Conservation (phyloP, 2,888 invertebrate species). For the Electrophaes corylata region DNA sequence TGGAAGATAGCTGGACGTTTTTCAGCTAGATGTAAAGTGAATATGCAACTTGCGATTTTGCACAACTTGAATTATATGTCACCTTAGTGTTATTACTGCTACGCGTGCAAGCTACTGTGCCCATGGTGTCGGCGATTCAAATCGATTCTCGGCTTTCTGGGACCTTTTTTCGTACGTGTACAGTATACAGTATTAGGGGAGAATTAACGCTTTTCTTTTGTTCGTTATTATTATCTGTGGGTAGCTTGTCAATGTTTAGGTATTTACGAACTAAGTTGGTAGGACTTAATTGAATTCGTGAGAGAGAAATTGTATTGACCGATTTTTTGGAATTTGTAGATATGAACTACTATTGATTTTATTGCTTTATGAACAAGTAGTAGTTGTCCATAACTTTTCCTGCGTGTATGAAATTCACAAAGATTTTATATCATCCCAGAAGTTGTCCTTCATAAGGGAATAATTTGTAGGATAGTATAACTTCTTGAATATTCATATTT, state of each 20-base stretch:
- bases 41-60: too few species aligned
- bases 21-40: too few species aligned
- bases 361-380: too few species aligned
- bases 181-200: slow-evolving; percentile 33
- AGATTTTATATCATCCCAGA: too few species aligned
- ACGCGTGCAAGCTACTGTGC: slow-evolving; percentile 8
- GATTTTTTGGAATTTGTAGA: slow-evolving; percentile 5
- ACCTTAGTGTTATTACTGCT: slow-evolving; percentile 15
- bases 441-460: too few species aligned
- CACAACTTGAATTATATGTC: too few species aligned
- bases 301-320: slow-evolving; percentile 13
- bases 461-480: too few species aligned
- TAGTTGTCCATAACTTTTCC: too few species aligned
- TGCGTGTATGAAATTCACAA: too few species aligned
- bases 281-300: slow-evolving; percentile 31
- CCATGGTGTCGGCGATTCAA: slow-evolving; percentile 30
- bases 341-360: too few species aligned
- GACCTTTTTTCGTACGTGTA: slow-evolving; percentile 43
- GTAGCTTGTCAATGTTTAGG: slow-evolving; percentile 29
- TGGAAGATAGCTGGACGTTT: too few species aligned
- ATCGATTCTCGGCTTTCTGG: slow-evolving; percentile 37
- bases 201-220: slow-evolving; percentile 42
- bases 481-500: too few species aligned
- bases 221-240: slow-evolving; percentile 36
- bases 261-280: slow-evolving; percentile 29